Evolutionary conservation across 2,113 vertebrate species (phyloP), one percentile per base, ranked within the genome.

Genomic region (Psettodes erumei): DNA sequence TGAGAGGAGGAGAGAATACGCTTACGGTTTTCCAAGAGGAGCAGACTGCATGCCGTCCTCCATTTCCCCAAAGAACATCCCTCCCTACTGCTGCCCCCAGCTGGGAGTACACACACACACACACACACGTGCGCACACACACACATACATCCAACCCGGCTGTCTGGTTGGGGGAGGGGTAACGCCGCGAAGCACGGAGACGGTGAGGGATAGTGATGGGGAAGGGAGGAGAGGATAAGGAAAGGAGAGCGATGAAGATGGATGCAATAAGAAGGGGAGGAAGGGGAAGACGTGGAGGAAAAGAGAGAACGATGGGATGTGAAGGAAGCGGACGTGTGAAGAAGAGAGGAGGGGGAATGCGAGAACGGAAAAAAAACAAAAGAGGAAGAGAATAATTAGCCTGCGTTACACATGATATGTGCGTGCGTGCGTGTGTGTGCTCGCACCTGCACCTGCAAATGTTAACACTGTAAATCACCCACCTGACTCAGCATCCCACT

Each of bases 21-120:
- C 68, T 65, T 88, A 89, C 30, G 40, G 68, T 84, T 85, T 85
- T 89, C 88, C 89, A 85, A 90, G 71, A 89, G 55, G 76, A 91
- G 86, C 89, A 90, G 89, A 88, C 89, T 90, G 88, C 84, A 82
- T 81, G 81, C 77, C 64, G 71, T 91, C 90, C 86, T 88, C 88
- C 85, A 90, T 92, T 91, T 92, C 89, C 89, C 88, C 86, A 88
- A 90, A 91, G 89, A 91, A 89, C 89, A 88, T 88, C 87, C 85
- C 85, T 88, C 81, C 89, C 85, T 87, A 83, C 86, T 90, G 83
- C 89, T 90, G 82, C 88, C 85, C 81, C 84, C 90, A 87, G 87
- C 84, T 88, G 86, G 73, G 84, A 86, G 79, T 5, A 23, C 10
- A 4, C 73, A n/a, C 69, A 67, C 80, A 71, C 81, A 59, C 56